Percentiles rank a stretch among this genome's conserved stretches.
Evolutionary conservation across 2,888 invertebrate genomes (phyloP).

Genomic region (Tholera decimalis): DNA sequence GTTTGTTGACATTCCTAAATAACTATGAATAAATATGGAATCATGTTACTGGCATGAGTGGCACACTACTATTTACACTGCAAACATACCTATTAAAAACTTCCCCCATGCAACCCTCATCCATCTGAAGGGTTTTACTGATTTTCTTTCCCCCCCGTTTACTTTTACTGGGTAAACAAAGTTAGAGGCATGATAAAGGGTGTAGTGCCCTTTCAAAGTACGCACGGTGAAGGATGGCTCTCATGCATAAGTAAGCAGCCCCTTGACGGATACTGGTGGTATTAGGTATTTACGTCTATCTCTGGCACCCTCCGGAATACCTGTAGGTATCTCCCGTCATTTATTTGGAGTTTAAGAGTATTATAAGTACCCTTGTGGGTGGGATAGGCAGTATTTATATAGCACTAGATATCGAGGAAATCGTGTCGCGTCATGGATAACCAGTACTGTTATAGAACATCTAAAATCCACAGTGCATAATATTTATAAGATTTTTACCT

Average conservation of each 20-base stretch:
- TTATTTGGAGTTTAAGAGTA: constrained; percentile 11
- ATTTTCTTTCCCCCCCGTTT: constrained; percentile 25
- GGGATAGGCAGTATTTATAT: background rate
- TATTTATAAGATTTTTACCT: too few relatives aligned
- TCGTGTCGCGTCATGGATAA: too few relatives aligned
- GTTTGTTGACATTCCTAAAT: background rate
- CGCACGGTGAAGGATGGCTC: constrained; percentile 35
- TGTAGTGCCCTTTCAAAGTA: constrained; percentile 39
- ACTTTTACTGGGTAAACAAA: constrained; percentile 39
- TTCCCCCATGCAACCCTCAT: background rate
- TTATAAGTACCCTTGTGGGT: background rate
- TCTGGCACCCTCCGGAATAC: background rate
- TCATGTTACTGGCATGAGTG: background rate
- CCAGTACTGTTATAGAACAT: too few relatives aligned
- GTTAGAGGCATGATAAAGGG: constrained; percentile 43
- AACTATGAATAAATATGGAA: constrained; percentile 1
- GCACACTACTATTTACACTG: background rate
- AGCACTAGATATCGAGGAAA: too few relatives aligned
- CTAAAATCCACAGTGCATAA: too few relatives aligned
- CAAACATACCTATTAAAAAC: background rate
- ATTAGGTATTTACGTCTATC: constrained; percentile 7
- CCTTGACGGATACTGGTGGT: constrained; percentile 6
- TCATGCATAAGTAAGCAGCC: constrained; percentile 56
- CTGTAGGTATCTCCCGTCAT: background rate
- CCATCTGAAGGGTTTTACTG: constrained; percentile 3